phyloP scores from a whole-genome alignment of 2,113 vertebrate genomes.

The Origma solitaria region DNA sequence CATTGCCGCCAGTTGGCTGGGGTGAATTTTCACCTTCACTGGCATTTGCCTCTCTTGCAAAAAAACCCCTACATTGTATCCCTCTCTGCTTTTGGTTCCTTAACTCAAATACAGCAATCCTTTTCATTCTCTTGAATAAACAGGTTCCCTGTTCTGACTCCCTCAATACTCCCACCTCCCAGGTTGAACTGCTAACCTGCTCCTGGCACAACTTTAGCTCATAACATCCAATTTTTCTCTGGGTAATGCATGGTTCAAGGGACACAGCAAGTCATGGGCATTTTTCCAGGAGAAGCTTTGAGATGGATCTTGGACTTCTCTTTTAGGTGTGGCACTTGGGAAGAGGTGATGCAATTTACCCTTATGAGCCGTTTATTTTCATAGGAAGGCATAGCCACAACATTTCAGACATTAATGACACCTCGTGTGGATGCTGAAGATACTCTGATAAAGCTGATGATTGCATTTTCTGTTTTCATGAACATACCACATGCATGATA shows the following conservation, averaged over 20 bases:
- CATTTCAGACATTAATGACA: background rate
- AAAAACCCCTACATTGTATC: background rate
- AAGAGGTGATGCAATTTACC: background rate
- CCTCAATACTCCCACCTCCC: background rate
- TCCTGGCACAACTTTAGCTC: background rate
- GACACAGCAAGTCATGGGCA: background rate
- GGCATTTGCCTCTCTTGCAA: background rate
- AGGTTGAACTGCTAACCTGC: background rate
- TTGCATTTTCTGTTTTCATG: background rate
- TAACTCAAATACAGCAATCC: background rate
- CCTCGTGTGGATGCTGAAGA: background rate
- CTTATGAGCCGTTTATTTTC: background rate
- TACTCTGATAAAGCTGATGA: background rate
- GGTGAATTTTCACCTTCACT: background rate
- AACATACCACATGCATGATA: background rate
- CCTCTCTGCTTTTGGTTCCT: background rate
- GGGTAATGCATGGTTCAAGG: fast-evolving
- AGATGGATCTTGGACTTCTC: background rate
- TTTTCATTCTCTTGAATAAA: background rate
- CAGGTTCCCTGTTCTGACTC: background rate
- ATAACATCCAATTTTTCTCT: background rate
- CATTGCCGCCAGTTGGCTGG: background rate
- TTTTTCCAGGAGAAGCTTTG: background rate
- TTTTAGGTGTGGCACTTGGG: background rate
- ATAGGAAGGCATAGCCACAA: background rate